phyloP scores from a whole-genome alignment of 2,113 vertebrate species.

The Chaenocephalus aceratus region DNA sequence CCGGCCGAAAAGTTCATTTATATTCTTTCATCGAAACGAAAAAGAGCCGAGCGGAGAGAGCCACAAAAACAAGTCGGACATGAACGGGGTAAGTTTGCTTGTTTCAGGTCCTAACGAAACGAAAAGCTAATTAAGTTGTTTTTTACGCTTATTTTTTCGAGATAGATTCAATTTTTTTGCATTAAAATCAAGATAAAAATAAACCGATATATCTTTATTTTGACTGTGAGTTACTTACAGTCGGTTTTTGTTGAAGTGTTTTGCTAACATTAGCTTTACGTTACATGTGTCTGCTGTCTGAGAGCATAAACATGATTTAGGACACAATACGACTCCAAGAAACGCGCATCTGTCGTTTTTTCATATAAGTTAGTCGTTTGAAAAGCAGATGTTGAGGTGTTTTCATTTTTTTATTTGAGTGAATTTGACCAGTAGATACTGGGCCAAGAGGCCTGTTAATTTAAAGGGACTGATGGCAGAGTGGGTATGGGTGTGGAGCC shows the following conservation, averaged over 20 bases:
- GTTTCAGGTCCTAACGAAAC: background rate
- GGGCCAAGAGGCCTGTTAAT: conserved; percentile 24
- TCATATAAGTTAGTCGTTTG: background rate
- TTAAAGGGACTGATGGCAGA: conserved; percentile 52
- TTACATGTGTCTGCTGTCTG: conserved; percentile 17
- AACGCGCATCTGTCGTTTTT: background rate
- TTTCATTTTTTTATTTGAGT: background rate
- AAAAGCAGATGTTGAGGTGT: no score
- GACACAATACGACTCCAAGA: background rate
- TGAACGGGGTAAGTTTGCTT: conserved; percentile 88
- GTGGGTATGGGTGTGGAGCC: conserved; percentile 47
- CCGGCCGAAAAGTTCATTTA: background rate
- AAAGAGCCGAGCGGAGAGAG: conserved; percentile 29
- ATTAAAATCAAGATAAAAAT: rapidly evolving
- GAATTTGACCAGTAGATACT: background rate
- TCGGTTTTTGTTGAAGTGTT: conserved; percentile 15
- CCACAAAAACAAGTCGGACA: conserved; percentile 82
- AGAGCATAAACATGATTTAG: background rate
- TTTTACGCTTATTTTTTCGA: background rate
- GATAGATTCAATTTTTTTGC: rapidly evolving
- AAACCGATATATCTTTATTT: background rate
- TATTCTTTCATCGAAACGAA: conserved; percentile 5
- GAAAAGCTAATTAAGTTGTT: background rate
- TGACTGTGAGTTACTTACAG: background rate
- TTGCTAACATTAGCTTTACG: conserved; percentile 56